A percentile compares a stretch with the other conserved stretches of the same genome.
phyloP scores from a whole-genome alignment of 1,140 invertebrate genomes.

The Cydia fagiglandana region DNA sequence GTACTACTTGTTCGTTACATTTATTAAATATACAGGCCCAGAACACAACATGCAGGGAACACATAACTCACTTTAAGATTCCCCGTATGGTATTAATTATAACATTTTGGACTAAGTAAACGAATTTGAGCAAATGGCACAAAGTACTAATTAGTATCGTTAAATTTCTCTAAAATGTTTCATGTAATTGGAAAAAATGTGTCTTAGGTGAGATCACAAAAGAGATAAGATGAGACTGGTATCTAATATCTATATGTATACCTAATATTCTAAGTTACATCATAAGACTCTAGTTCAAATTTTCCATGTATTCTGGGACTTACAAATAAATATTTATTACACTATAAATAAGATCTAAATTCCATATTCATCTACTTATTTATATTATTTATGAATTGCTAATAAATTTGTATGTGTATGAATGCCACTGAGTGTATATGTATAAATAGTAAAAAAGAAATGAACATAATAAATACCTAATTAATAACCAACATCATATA shows the following conservation, averaged over 20 bases:
- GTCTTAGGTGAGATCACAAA: background rate
- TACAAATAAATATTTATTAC: background rate
- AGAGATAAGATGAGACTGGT: background rate
- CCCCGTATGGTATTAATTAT: background rate
- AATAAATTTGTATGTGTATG: background rate
- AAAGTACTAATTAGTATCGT: background rate
- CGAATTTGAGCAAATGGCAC: background rate
- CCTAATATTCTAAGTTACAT: too few species aligned
- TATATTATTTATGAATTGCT: background rate
- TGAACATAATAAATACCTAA: background rate
- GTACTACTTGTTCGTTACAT: background rate
- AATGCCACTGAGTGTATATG: background rate
- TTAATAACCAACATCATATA: too few species aligned
- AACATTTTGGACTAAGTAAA: background rate
- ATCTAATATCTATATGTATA: too few species aligned
- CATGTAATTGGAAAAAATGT: background rate
- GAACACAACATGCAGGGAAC: background rate
- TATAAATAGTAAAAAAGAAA: background rate
- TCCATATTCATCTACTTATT: background rate
- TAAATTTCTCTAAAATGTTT: background rate
- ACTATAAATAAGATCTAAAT: background rate
- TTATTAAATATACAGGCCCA: background rate
- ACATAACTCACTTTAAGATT: too few species aligned
- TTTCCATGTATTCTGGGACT: background rate
- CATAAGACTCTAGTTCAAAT: background rate